These are phyloP conservation scores for Mionectes macconnelli DNA, from an alignment of 2,113 vertebrate genomes.

Conservation along the genomic window DNA sequence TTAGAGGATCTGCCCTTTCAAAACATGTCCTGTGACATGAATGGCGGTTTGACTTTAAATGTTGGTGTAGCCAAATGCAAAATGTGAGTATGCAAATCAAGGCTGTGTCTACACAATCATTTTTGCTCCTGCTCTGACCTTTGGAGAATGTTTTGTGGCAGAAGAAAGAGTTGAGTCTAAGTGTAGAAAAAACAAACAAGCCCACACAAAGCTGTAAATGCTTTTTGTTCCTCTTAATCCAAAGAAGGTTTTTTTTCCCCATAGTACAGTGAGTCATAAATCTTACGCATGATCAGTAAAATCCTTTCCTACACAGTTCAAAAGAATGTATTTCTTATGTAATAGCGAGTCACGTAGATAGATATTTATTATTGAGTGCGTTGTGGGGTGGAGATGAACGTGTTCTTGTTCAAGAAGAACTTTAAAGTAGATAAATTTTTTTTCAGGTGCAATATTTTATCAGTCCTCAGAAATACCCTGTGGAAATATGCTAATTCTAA, in stretches of 20 bases:
- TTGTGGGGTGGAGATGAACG: not conserved
- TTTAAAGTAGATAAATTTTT: not conserved
- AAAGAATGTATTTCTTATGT: not conserved
- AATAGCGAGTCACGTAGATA: not conserved
- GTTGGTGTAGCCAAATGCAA: not conserved
- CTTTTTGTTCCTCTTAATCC: not conserved
- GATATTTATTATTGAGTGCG: not conserved
- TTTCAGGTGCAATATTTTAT: not conserved
- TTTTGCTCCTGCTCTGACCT: constrained; percentile 3
- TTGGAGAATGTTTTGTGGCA: not conserved
- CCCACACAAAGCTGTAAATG: not conserved
- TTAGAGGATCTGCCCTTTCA: not conserved
- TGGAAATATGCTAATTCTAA: not conserved
- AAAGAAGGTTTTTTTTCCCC: not conserved
- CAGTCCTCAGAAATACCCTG: not conserved
- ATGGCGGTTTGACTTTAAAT: not conserved
- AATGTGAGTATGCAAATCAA: not conserved
- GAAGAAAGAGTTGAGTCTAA: not conserved
- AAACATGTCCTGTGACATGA: not conserved
- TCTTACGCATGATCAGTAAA: not conserved
- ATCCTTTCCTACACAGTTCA: not conserved
- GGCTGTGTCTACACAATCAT: not conserved
- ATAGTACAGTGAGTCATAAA: not conserved
- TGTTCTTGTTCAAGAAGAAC: not conserved
- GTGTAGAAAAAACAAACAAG: not conserved